Percentiles rank a stretch among this genome's conserved stretches.
These are phyloP conservation scores for Stegodyphus dumicola DNA, from an alignment of 1,140 invertebrate genomes.

Conservation along the genomic window DNA sequence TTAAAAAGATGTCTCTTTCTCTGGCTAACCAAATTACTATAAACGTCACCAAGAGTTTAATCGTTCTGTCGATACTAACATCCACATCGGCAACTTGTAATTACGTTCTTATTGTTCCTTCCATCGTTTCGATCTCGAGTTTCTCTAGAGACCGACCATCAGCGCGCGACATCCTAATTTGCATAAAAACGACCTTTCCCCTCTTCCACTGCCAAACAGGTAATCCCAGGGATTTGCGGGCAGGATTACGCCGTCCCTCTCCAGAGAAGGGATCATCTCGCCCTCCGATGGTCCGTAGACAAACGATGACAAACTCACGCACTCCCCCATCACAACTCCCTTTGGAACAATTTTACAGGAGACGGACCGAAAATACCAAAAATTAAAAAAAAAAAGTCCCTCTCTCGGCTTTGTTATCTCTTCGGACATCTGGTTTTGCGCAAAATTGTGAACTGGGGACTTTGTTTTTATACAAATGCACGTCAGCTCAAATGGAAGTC, in stretches of 20 bases:
- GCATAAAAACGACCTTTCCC: slow-evolving; percentile 54
- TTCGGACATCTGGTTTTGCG: neutral
- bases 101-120: too few relatives aligned
- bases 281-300: slow-evolving; percentile 1
- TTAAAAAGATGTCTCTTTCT: too few relatives aligned
- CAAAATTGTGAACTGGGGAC: too few relatives aligned
- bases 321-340: neutral
- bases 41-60: too few relatives aligned
- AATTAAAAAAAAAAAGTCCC: too few relatives aligned
- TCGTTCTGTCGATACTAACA: too few relatives aligned
- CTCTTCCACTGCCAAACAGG: slow-evolving; percentile 4
- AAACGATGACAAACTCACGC: slow-evolving; percentile 49
- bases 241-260: slow-evolving; percentile 25
- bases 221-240: slow-evolving; percentile 50
- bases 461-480: too few relatives aligned
- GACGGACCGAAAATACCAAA: neutral
- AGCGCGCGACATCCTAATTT: slow-evolving; percentile 42
- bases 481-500: too few relatives aligned
- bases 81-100: too few relatives aligned
- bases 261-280: slow-evolving; percentile 46
- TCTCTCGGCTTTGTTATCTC: neutral
- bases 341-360: neutral
- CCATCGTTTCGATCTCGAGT: neutral
- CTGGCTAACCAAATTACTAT: too few relatives aligned
- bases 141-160: slow-evolving; percentile 2